These are phyloP conservation scores for Lagenorhynchus albirostris DNA, from an alignment of 2,113 vertebrate species.

Conservation along the genomic window DNA sequence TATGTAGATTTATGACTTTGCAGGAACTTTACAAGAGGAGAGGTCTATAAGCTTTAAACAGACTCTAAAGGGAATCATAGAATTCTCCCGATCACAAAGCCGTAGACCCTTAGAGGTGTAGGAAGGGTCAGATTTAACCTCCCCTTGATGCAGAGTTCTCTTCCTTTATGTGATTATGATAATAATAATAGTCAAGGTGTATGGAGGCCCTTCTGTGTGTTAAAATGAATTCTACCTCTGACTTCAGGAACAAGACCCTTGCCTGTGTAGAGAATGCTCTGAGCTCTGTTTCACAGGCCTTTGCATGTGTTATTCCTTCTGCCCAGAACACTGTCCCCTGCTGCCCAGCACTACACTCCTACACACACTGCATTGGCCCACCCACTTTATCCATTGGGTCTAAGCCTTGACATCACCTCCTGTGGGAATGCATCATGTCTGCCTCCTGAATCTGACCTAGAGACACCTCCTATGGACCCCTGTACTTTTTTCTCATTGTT, in stretches of 20 bases:
- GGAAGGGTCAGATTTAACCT: not conserved
- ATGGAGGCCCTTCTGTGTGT: not conserved
- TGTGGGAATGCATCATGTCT: not conserved
- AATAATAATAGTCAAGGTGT: not conserved
- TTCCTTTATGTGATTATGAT: not conserved
- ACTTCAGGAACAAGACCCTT: not conserved
- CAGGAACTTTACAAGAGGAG: not conserved
- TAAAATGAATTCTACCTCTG: not conserved
- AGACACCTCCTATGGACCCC: not conserved
- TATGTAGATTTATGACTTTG: not conserved
- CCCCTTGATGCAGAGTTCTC: not conserved
- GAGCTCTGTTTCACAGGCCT: not conserved
- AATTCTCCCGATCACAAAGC: not conserved
- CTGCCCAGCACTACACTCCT: not conserved
- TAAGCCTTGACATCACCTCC: not conserved
- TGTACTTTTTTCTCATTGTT: not conserved
- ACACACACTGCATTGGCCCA: not conserved
- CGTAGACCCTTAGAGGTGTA: not conserved
- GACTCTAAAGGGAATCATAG: not conserved
- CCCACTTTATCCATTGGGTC: not conserved
- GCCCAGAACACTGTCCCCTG: not conserved
- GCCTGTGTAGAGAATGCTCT: not conserved
- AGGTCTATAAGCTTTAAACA: not conserved
- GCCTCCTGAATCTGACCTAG: not conserved
- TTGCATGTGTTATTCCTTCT: not conserved